phyloP scores from a whole-genome alignment of 2,888 invertebrate genomes.

The Caenorhabditis sp. region DNA sequence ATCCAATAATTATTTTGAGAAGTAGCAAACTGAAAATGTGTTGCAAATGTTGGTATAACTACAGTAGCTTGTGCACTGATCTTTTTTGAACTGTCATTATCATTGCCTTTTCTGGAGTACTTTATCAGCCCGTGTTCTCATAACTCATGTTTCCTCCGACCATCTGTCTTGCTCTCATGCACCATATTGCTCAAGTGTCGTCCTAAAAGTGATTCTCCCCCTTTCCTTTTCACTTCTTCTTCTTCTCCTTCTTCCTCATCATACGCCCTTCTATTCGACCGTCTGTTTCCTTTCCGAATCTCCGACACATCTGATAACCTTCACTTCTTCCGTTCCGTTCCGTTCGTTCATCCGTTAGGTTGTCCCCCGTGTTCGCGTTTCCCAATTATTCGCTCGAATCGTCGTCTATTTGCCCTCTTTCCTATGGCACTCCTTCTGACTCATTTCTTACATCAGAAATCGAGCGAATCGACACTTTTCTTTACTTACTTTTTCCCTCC shows the following conservation, averaged over 20 bases:
- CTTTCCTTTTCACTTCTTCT: slow-evolving; percentile 14
- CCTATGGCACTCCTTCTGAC: slow-evolving; percentile 37
- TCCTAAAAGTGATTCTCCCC: slow-evolving; percentile 28
- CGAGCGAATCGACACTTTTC: slow-evolving; percentile 1
- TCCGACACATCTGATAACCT: background rate
- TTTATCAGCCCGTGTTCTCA: background rate
- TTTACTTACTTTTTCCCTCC: slow-evolving; percentile 11
- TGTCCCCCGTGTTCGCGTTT: background rate
- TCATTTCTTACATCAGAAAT: slow-evolving; percentile 11
- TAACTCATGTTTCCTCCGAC: no score
- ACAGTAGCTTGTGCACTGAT: no score
- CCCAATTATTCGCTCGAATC: slow-evolving; percentile 3
- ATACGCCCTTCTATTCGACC: no score
- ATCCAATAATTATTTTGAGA: no score
- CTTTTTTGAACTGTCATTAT: no score
- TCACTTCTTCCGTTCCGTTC: background rate
- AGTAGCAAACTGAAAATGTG: no score
- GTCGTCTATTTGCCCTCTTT: slow-evolving; percentile 5
- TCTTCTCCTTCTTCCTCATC: slow-evolving; percentile 8
- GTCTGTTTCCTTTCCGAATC: slow-evolving; percentile 15
- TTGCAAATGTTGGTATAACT: no score
- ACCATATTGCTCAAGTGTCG: slow-evolving; percentile 41
- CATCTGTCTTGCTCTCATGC: slow-evolving; percentile 10
- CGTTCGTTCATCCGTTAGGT: no score
- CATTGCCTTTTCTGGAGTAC: background rate